Conservation (phyloP, 2,113 vertebrate species). For the Corydoras sp. region DNA sequence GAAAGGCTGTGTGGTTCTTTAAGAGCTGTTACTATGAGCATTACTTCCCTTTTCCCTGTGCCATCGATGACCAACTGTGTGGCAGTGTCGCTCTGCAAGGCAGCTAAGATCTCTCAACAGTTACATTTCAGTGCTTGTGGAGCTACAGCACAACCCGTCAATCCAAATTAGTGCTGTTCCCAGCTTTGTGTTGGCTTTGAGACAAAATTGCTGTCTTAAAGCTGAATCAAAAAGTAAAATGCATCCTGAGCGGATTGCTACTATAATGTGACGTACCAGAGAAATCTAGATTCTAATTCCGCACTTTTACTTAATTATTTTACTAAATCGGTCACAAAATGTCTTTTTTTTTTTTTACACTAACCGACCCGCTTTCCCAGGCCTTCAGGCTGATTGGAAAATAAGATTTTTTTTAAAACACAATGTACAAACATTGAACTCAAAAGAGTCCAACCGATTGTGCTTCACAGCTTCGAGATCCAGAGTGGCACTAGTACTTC, state of each 20-base stretch:
- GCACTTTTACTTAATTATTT: not conserved
- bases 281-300: constrained; percentile 1
- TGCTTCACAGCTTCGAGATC: constrained; percentile 18
- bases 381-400: constrained; percentile 13
- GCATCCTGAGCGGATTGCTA: not conserved
- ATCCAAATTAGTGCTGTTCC: constrained; percentile 18
- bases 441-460: constrained; percentile 4
- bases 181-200: not conserved
- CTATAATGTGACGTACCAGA: not conserved
- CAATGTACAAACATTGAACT: not conserved
- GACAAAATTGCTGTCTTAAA: not conserved
- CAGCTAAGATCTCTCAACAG: constrained; percentile 31
- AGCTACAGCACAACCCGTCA: constrained; percentile 21
- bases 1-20: constrained; percentile 9
- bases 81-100: constrained; percentile 39
- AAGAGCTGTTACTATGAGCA: constrained; percentile 3
- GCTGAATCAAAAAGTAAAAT: not conserved
- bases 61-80: constrained; percentile 18
- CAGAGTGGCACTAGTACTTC: constrained; percentile 21
- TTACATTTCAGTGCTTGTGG: constrained; percentile 32
- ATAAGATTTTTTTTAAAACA: not conserved
- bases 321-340: not conserved
- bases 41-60: constrained; percentile 15
- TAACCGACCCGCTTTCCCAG: constrained; percentile 15
- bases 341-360: not conserved